Evolutionary conservation across 2,797 vertebrate genomes (phyloP).

Genomic region (Somateria mollissima): DNA sequence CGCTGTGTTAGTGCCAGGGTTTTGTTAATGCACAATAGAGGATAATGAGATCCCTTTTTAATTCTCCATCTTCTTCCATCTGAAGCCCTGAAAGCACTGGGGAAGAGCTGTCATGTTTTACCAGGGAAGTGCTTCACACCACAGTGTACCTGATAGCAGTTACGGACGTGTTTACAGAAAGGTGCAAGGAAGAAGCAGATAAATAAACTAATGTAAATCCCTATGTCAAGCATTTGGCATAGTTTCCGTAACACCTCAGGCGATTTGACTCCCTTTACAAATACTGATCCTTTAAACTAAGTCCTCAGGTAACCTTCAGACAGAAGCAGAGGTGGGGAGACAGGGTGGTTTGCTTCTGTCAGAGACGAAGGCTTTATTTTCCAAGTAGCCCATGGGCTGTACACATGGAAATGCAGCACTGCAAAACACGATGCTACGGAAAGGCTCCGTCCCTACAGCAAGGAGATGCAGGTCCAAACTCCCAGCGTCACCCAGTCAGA

Average conservation of each 20-base stretch:
- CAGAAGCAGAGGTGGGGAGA: neutral
- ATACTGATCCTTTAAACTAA: neutral
- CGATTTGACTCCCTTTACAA: neutral
- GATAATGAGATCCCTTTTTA: constrained; percentile 61
- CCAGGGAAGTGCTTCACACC: neutral
- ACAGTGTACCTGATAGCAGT: neutral
- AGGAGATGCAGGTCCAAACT: neutral
- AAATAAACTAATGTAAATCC: neutral
- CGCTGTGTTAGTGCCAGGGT: constrained; percentile 30
- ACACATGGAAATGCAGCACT: neutral
- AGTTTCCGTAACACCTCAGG: neutral
- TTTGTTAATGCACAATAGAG: constrained; percentile 57
- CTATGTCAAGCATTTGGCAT: neutral
- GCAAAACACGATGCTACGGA: neutral
- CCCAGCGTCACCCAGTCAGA: accelerated
- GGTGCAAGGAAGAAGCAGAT: neutral
- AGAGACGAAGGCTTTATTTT: neutral
- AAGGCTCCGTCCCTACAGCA: neutral
- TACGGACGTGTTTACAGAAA: neutral
- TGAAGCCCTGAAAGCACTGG: constrained; percentile 47
- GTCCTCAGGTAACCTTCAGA: neutral
- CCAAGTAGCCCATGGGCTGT: neutral
- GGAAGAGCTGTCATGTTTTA: constrained; percentile 28
- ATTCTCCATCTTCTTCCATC: constrained; percentile 43
- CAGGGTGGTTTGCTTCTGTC: neutral